These are phyloP conservation scores for Pelochelys cantorii DNA, from an alignment of 2,797 vertebrate genomes.

Conservation along the genomic window DNA sequence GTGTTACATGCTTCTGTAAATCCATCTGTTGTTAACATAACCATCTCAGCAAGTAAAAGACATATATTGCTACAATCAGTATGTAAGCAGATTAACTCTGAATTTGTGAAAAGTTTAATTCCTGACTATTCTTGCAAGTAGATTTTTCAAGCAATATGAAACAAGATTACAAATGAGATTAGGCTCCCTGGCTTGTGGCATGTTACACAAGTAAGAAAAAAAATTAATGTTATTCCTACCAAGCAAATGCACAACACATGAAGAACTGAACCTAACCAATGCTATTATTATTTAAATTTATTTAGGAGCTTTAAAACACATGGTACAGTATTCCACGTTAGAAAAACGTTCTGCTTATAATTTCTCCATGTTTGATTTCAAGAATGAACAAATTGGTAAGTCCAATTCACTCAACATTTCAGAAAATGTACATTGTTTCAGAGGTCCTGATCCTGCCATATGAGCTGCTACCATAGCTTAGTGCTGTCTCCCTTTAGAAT, in stretches of 20 bases:
- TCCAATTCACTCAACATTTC: slow-evolving; percentile 2
- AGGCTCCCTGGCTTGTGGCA: slow-evolving; percentile 44
- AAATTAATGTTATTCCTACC: slow-evolving; percentile 7
- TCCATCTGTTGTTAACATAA: not conserved
- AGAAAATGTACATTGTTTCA: not conserved
- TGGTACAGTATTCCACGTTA: slow-evolving; percentile 43
- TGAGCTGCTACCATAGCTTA: slow-evolving; percentile 13
- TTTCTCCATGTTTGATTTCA: not conserved
- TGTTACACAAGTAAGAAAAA: slow-evolving; percentile 45
- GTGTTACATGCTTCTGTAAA: not conserved
- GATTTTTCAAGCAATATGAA: slow-evolving; percentile 42
- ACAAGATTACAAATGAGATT: slow-evolving; percentile 41
- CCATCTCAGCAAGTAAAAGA: slow-evolving; percentile 18
- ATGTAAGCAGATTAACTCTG: not conserved
- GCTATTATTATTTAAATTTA: slow-evolving; percentile 64
- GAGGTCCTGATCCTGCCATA: slow-evolving; percentile 43
- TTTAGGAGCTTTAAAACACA: slow-evolving; percentile 57
- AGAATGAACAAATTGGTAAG: not conserved
- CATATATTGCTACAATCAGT: slow-evolving; percentile 1
- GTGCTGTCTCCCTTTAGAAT: not conserved
- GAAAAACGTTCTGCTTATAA: slow-evolving; percentile 41
- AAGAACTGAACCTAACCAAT: slow-evolving; percentile 52
- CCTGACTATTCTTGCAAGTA: slow-evolving; percentile 5
- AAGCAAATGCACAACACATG: slow-evolving; percentile 61
- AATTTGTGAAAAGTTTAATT: slow-evolving; percentile 55